A percentile compares a stretch with the other conserved stretches of the same genome.
Evolutionary conservation across 2,888 invertebrate species (phyloP).

Genomic region (Augiades crinisus): DNA sequence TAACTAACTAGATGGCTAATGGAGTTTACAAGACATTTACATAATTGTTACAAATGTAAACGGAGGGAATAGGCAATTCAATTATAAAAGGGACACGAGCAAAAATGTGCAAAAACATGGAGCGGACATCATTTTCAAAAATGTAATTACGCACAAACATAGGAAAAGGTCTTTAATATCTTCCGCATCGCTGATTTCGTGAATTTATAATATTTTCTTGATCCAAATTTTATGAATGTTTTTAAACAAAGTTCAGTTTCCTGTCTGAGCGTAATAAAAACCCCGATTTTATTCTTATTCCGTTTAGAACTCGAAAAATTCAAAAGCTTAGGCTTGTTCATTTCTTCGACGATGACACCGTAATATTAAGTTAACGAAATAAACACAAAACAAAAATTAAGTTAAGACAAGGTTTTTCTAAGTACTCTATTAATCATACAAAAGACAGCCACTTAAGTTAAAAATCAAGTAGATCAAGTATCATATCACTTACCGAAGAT

Average conservation of each 20-base stretch:
- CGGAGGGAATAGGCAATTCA: conserved; percentile 9
- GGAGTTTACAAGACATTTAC: background rate
- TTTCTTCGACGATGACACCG: too few relatives aligned
- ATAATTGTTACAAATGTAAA: conserved; percentile 8
- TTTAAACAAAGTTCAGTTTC: too few relatives aligned
- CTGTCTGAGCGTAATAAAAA: too few relatives aligned
- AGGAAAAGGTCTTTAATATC: background rate
- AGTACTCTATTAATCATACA: background rate
- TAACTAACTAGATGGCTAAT: background rate
- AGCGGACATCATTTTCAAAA: background rate
- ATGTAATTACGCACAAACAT: background rate
- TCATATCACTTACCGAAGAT: conserved; percentile 53
- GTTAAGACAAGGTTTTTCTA: background rate
- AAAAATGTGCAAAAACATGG: conserved; percentile 3
- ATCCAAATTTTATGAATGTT: too few relatives aligned
- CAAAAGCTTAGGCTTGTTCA: too few relatives aligned
- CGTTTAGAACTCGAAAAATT: too few relatives aligned
- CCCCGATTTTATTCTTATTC: too few relatives aligned
- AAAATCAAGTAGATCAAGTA: conserved; percentile 30
- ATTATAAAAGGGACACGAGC: conserved; percentile 9
- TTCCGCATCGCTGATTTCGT: background rate
- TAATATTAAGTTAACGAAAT: too few relatives aligned
- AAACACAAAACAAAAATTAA: background rate
- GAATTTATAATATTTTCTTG: too few relatives aligned
- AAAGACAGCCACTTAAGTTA: background rate